These are phyloP conservation scores for Ornithoptera priamus DNA, from an alignment of 2,888 invertebrate genomes.

Conservation along the genomic window DNA sequence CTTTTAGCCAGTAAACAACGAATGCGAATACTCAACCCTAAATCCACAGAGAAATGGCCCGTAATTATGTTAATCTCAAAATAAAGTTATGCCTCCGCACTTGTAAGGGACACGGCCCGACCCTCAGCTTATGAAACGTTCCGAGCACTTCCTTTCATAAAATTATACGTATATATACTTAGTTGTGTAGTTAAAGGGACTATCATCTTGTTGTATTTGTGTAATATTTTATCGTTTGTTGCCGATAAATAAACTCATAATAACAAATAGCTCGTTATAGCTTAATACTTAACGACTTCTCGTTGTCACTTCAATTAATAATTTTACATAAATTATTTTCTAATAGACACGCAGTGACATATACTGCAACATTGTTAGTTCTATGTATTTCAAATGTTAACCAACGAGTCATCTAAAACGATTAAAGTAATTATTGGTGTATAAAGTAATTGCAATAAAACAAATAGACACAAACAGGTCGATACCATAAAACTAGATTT, in stretches of 20 bases:
- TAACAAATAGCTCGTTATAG: slow-evolving; percentile 23
- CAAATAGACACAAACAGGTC: no score
- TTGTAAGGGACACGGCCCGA: slow-evolving; percentile 58
- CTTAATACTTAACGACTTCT: slow-evolving; percentile 8
- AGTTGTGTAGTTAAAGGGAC: slow-evolving; percentile 9
- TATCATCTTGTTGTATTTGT: slow-evolving; percentile 19
- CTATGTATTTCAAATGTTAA: no score
- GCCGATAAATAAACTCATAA: slow-evolving; percentile 18
- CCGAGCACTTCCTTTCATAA: slow-evolving; percentile 51
- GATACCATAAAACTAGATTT: no score
- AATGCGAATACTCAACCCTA: slow-evolving; percentile 50
- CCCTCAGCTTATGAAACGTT: slow-evolving; percentile 53
- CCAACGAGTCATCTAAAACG: no score
- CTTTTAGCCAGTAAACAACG: slow-evolving; percentile 44
- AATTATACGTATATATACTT: slow-evolving; percentile 45
- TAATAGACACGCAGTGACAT: background rate
- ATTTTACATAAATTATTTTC: slow-evolving; percentile 7
- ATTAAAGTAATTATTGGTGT: no score
- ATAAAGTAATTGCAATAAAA: no score
- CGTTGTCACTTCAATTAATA: slow-evolving; percentile 8
- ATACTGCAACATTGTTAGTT: no score
- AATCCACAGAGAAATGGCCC: slow-evolving; percentile 51
- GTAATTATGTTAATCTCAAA: slow-evolving; percentile 76
- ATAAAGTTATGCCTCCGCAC: slow-evolving; percentile 73
- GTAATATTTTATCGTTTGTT: slow-evolving; percentile 21